Conservation (phyloP, 2,888 invertebrate species). For the Hirtodrosophila cameraria region DNA sequence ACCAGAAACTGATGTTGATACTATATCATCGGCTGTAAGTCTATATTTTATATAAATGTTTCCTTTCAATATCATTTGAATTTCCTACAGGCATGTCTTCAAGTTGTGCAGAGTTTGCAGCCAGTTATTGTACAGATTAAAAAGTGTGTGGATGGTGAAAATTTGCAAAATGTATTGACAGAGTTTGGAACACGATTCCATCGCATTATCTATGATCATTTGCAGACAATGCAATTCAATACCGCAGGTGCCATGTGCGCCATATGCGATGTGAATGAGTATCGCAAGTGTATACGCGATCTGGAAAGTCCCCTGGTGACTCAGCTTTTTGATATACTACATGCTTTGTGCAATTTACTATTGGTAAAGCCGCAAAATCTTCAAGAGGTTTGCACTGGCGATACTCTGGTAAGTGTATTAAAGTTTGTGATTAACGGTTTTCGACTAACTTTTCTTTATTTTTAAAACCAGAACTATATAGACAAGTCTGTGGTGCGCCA, state of each 20-base stretch:
- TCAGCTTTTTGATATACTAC: constrained; percentile 96
- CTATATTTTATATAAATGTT: not conserved
- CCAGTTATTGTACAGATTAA: constrained; percentile 91
- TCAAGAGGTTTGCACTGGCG: constrained; percentile 96
- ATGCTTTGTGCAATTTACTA: constrained; percentile 97
- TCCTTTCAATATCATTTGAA: constrained; percentile 18
- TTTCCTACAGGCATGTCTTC: constrained; percentile 89
- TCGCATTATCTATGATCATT: constrained; percentile 96
- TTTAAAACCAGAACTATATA: constrained; percentile 90
- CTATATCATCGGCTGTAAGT: constrained; percentile 91
- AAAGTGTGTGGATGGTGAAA: constrained; percentile 95
- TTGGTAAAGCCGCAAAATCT: constrained; percentile 98
- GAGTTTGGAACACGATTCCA: constrained; percentile 97
- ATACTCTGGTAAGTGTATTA: constrained; percentile 91
- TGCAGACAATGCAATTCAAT: constrained; percentile 97
- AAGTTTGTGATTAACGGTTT: not conserved
- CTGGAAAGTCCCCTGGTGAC: constrained; percentile 91
- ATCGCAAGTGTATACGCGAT: constrained; percentile 92
- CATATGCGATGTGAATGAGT: constrained; percentile 99
- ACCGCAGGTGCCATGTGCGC: constrained; percentile 98
- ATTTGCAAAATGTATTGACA: constrained; percentile 92
- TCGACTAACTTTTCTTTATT: constrained; percentile 8
- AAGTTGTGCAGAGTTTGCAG: constrained; percentile 93
- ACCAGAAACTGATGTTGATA: constrained; percentile 94
- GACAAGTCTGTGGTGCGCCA: constrained; percentile 95